Conservation (phyloP, 2,888 invertebrate species). For the Calliscelio sp. region DNA sequence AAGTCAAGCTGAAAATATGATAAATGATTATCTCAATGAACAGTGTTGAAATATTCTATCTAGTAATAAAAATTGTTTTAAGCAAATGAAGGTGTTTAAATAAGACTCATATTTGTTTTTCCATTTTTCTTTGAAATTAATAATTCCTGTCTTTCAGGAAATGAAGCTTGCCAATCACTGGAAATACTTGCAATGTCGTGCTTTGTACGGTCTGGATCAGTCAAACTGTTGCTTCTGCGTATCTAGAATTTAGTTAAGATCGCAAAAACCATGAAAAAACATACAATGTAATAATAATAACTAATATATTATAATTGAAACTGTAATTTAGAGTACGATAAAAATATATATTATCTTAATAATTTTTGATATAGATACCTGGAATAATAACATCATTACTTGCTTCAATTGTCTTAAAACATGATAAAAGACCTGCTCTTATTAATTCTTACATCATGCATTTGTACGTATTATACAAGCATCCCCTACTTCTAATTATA, state of each 20-base stretch:
- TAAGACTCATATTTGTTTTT: conserved; percentile 23
- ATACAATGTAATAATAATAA: neutral
- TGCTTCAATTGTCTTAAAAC: neutral
- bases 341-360: too few relatives aligned
- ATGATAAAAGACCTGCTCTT: conserved; percentile 5
- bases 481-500: conserved; percentile 2
- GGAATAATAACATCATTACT: neutral
- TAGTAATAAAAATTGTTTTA: conserved; percentile 7
- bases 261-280: neutral
- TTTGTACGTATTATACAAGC: conserved; percentile 13
- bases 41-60: neutral
- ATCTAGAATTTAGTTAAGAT: neutral
- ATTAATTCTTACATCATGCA: conserved; percentile 6
- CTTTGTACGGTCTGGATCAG: conserved; percentile 18
- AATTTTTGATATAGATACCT: conserved; percentile 20
- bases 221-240: conserved; percentile 1
- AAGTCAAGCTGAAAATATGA: conserved; percentile 24
- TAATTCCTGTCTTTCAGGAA: conserved; percentile 3
- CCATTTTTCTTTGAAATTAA: conserved; percentile 8
- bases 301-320: too few relatives aligned
- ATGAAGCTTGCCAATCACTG: conserved; percentile 20
- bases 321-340: too few relatives aligned
- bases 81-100: conserved; percentile 32
- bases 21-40: neutral
- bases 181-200: conserved; percentile 30